Evolutionary conservation across 2,797 vertebrate genomes (phyloP).

Genomic region (Chloroceryle amazona): DNA sequence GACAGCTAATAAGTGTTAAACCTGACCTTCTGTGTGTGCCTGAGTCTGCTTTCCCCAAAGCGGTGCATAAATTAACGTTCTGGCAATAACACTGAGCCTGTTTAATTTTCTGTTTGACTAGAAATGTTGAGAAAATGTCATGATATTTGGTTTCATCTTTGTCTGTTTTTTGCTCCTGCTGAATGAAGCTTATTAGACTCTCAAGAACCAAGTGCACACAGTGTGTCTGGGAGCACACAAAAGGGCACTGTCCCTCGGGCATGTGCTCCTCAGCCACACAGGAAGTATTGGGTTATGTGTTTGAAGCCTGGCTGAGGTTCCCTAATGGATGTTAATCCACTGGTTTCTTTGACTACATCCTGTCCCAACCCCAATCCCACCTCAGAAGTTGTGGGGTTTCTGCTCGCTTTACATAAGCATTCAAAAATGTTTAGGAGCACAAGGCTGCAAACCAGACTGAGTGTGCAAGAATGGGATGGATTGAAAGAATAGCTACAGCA

Average conservation of each 20-base stretch:
- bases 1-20: constrained; percentile 45
- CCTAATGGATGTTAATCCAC: constrained; percentile 28
- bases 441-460: background rate
- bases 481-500: background rate
- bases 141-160: constrained; percentile 65
- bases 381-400: background rate
- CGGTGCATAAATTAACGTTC: constrained; percentile 60
- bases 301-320: constrained; percentile 41
- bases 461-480: background rate
- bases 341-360: constrained; percentile 31
- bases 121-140: constrained; percentile 66
- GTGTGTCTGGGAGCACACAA: constrained; percentile 28
- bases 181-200: constrained; percentile 37
- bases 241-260: constrained; percentile 52
- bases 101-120: constrained; percentile 72
- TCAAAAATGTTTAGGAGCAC: background rate
- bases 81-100: constrained; percentile 61
- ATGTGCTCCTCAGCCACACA: background rate
- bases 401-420: background rate
- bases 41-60: background rate
- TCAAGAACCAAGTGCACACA: background rate
- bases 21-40: constrained; percentile 45
- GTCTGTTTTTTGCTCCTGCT: constrained; percentile 57
- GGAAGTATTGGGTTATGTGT: constrained; percentile 42
- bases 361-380: background rate